Base-by-base conservation (phyloP, 2,113 vertebrate species). In the Austrofundulus limnaeus region DNA sequence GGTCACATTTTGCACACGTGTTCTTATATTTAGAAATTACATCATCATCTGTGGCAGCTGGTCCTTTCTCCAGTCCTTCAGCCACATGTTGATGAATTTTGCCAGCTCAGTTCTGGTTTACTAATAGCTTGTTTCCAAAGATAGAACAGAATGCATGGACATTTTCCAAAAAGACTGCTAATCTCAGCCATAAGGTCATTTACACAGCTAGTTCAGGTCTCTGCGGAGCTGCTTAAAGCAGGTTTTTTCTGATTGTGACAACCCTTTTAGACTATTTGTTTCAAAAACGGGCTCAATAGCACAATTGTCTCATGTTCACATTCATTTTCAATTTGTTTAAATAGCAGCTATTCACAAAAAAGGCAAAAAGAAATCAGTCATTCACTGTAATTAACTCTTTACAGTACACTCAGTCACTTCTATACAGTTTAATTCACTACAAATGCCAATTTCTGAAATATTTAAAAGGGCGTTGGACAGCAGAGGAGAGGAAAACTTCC, bases 101-200 rank as follows among this genome's bases (percentile, higher is more conserved):
- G 42, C 46, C 31, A 19, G 9, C 69, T 64, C 46, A 25, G 70
- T 71, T 61, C 31, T 2, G 31, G 6, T 57, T 65, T 62, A 25
- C 43, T 73, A 58, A 58, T 53, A 42, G 70, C 43, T 23, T 6
- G 19, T 9, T 42, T 62, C 78, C 88, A 82, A 84, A 81, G 69
- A 85, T 84, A 81, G 79, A 78, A 28, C 24, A 59, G 70, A 71
- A 70, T 74, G 83, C 77, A 72, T 85, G 77, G 77, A 75, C 43
- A n/a, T n/a, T 28, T 46, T 67, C 70, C 58, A 61, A 65, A n/a
- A 70, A 71, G 21, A 46, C 20, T 43, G 58, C 34, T 72, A 71
- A 78, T 81, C 67, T 78, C 45, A 25, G 60, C 42, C 47, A 38
- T 23, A 21, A 63, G 59, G 53, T 83, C 50, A 68, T 15, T 72